phyloP scores from a whole-genome alignment of 2,797 vertebrate genomes.

The Sorex maritimensis region DNA sequence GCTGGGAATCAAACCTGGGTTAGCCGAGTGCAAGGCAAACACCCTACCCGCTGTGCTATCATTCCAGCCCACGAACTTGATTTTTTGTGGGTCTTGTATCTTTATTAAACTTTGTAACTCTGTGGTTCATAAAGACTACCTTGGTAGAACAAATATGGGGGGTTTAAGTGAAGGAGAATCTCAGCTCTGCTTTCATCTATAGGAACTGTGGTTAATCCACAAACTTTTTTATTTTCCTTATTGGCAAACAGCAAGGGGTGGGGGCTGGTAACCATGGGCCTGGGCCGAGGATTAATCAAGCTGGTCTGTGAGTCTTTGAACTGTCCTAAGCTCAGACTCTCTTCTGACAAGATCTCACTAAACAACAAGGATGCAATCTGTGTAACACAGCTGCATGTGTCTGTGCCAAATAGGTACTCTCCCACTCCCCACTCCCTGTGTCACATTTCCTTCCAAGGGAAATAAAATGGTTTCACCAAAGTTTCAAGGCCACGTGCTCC shows the following conservation, averaged over 20 bases:
- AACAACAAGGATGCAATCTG: neutral
- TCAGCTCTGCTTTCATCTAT: neutral
- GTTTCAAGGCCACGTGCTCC: neutral
- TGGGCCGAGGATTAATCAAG: neutral
- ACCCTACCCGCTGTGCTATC: no score
- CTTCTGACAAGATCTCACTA: neutral
- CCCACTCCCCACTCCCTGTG: neutral
- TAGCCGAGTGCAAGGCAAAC: no score
- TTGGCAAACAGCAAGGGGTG: no score
- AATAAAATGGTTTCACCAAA: neutral
- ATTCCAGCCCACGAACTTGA: no score
- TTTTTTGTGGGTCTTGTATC: constrained; percentile 2
- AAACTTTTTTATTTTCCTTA: neutral
- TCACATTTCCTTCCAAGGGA: neutral
- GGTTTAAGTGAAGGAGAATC: constrained; percentile 29
- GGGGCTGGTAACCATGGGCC: neutral
- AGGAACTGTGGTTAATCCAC: neutral
- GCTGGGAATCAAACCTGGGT: no score
- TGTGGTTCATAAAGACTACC: neutral
- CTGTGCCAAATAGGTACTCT: neutral
- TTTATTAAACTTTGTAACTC: constrained; percentile 27
- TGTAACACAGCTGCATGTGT: neutral
- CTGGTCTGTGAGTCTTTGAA: neutral
- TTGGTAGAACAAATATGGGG: neutral
- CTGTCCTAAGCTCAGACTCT: neutral